Percentiles rank a stretch among this genome's conserved stretches.
Conservation (phyloP, 2,113 vertebrate genomes). For the Pogonocichla stellata region DNA sequence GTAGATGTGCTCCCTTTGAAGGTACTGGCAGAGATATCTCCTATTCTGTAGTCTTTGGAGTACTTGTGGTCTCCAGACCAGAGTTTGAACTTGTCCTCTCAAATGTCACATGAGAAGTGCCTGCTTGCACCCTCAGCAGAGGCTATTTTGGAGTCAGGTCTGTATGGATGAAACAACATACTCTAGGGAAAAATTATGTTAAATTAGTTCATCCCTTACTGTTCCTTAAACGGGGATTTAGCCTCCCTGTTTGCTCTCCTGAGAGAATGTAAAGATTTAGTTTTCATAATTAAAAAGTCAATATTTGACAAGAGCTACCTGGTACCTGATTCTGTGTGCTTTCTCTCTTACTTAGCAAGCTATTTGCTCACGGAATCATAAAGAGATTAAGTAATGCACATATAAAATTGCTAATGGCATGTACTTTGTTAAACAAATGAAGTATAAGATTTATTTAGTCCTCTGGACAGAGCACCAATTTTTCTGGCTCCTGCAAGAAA, state of each 20-base stretch:
- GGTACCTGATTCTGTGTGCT: not conserved
- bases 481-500: not conserved
- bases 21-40: not conserved
- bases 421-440: not conserved
- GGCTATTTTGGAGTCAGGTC: not conserved
- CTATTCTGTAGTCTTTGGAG: not conserved
- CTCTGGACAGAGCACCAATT: not conserved
- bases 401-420: not conserved
- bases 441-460: not conserved
- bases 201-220: not conserved
- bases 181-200: fast-evolving
- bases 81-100: not conserved
- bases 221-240: not conserved
- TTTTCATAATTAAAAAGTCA: not conserved
- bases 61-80: not conserved
- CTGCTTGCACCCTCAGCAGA: not conserved
- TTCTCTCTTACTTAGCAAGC: not conserved
- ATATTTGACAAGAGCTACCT: not conserved
- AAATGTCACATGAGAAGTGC: fast-evolving
- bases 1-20: not conserved
- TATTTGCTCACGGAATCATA: not conserved
- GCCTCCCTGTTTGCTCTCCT: not conserved
- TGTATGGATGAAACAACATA: not conserved
- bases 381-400: not conserved
- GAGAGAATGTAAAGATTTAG: not conserved